Base-by-base conservation (phyloP, 2,113 vertebrate genomes). In the Sphaerodactylus townsendi region DNA sequence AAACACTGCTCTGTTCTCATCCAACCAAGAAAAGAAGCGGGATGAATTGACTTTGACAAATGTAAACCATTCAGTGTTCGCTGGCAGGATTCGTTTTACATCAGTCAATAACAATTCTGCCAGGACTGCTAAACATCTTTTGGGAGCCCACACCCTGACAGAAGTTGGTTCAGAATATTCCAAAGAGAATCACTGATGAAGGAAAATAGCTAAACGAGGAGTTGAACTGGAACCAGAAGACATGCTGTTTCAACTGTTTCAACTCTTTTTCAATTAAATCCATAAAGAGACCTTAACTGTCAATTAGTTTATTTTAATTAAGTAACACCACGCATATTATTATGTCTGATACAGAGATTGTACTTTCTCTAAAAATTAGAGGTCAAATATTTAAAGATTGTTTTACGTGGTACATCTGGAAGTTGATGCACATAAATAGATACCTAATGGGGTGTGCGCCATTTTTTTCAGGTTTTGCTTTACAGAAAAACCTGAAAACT, bases 41-140 rank as follows among this genome's bases (percentile, higher is more conserved):
- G 79, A 89, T 71, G 53, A 80, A 89, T 74, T 93, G 90, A 90
- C 87, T 93, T 91, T 85, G 87, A 93, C 90, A 92, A 90, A 94
- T 82, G 28, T 89, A 89, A 93, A 75, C 88, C 77, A 89, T 81
- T 88, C 90, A 88, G 76, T 88, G 80, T 84, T 89, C 82, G 80
- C 74, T 93, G 80, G 86, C 84, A 91, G 89, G 85, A 92, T 93
- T 85, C 72, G 66, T 93, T 85, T 93, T 92, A 90, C 80, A 90
- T 89, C 88, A 89, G 88, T 86, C 89, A 89, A 65, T 80, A 86
- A 83, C 77, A 88, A 82, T 87, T 84, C 82, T 90, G 86, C 77
- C 85, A 91, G 85, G 84, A 86, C 46, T n/a, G 0, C 87, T 93
- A 88, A 93, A 80, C 59, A 82, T 87, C 91, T 91, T 87, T 85